Base-by-base conservation (phyloP, 2,888 invertebrate genomes). In the Pterobdella sp. region DNA sequence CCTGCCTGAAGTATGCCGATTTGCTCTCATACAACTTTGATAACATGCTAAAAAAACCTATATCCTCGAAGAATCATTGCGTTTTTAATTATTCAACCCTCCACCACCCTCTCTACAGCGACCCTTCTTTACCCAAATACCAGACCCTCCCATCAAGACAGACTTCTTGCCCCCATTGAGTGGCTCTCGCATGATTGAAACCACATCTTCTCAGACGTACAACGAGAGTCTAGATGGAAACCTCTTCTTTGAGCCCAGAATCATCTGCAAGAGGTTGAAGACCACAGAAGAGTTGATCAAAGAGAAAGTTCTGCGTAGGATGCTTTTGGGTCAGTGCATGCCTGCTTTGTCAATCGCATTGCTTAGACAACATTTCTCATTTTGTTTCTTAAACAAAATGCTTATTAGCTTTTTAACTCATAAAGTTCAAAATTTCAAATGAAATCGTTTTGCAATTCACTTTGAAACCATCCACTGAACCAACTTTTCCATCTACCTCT, bases 221-320 rank as follows among this genome's bases (percentile, higher is more conserved):
- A 56, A 70, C 18, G 32, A 56, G 2, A 56, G 18, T n/a, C 35
- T 56, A 18, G 29, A 42, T 37, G 71, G 63, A 36, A 71, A 71
- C n/a, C 36, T 71, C 10, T 22, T 60, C 35, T 71, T 63, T 26
- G 10, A 29, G 26, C 83, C 82, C 3, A 77, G 79, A 3, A 80
- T 79, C 75, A 79, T 79, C 18, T 84, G 84, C 83, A 83, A 82
- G n/a, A 78, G 80, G 73, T 81, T 82, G 76, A 77, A 79, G 29
- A 80, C 80, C 35, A 82, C 83, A 1, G 74, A 79, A 63, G 80
- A 83, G 69, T 79, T 83, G 31, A 78, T 84, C 1, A 68, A 75
- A 0, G 79, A 80, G 7, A 80, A 80, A 72, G 79, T 77, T 56
- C 74, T 78, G 1, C 77, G 78, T 31, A 74, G 84, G 26, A 80